Base-by-base conservation (phyloP, 2,888 invertebrate species). In the Therioaphis trifolii region DNA sequence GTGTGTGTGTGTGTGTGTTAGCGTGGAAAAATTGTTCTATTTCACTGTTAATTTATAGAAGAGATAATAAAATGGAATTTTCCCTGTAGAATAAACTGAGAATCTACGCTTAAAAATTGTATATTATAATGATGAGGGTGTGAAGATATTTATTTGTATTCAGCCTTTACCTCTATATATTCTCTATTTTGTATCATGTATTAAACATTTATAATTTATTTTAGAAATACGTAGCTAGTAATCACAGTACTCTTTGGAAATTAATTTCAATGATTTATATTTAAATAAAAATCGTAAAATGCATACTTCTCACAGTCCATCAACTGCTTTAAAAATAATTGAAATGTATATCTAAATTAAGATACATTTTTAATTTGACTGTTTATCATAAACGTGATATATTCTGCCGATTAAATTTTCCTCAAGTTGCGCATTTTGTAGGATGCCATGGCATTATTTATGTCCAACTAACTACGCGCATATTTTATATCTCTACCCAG, bases 401-500 rank as follows among this genome's bases (percentile, higher is more conserved):
- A 63, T 49, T n/a, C 4, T 4, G 9, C 49, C 76, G 21, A 35
- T 66, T 63, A 63, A 49, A 63, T 49, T 63, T 46, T 63, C 29
- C 29, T 49, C 21, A 15, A 63, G 63, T 77, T 29, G n/a, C 29
- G 21, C 14, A n/a, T 61, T 43, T 27, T 4, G 66, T 14, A 77
- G n/a, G 69, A n/a, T 46, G 1, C 43, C 43, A 4, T 61, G 9
- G 63, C 15, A 15, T 66, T 61, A 66, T 77, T 77, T 63, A 77
- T 63, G 46, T 49, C 29, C 76, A 5, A 11, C 29, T 63, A 63
- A 49, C 21, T 21, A 15, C 29, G 21, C 29, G 4, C 63, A 77
- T 49, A 63, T 77, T 77, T 77, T 49, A 63, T 46, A 77, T 40
- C 61, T 11, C 58, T 12, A 27, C 27, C 18, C 61, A n/a, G 27